Base-by-base conservation (phyloP, 2,797 vertebrate genomes). In the Onychomys torridus region DNA sequence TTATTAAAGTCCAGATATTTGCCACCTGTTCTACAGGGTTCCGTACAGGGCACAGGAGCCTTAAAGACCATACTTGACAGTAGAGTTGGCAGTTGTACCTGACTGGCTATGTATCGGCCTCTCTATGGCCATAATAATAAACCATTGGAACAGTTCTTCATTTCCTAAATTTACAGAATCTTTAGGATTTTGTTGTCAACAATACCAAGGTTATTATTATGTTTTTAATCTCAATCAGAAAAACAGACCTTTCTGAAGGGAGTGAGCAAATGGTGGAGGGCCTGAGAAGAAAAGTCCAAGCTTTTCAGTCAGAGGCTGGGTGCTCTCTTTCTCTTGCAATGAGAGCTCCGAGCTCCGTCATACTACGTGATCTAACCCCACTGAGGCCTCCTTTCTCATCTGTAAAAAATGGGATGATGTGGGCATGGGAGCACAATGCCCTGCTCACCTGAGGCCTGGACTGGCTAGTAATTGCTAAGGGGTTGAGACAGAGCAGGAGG, bases 141-240 rank as follows among this genome's bases (percentile, higher is more conserved):
- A 90, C 81, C 17, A 10, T 7, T 21, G 2, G 49, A 78, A 17
- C 9, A 84, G 4, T 69, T 96, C 71, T 88, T 85, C 49, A 55
- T 67, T 75, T 78, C 37, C 46, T n/a, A 65, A 71, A 55, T 92
- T 91, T 27, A 43, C 17, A 34, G 89, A 77, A 29, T 43, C 59
- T 79, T 93, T 69, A 81, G 76, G 63, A 83, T 94, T 84, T 78
- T 37, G n/a, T 77, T 78, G 61, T 52, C 71, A 93, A n/a, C 27
- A 82, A 57, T 63, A 75, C 21, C 29, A 78, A 78, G 61, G 25
- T 90, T 76, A n/a, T 79, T 78, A 8, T 52, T 77, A 13, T 40
- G 2, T n/a, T 89, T 91, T 93, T 49, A 8, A 14, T 73, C 32
- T 90, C 27, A 8, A 37, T 83, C 32, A 88, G 79, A 37, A 89